Evolutionary conservation across 1,140 invertebrate genomes (phyloP), one percentile per base, ranked within the genome.

Genomic region (Dreissena rostriformis): DNA sequence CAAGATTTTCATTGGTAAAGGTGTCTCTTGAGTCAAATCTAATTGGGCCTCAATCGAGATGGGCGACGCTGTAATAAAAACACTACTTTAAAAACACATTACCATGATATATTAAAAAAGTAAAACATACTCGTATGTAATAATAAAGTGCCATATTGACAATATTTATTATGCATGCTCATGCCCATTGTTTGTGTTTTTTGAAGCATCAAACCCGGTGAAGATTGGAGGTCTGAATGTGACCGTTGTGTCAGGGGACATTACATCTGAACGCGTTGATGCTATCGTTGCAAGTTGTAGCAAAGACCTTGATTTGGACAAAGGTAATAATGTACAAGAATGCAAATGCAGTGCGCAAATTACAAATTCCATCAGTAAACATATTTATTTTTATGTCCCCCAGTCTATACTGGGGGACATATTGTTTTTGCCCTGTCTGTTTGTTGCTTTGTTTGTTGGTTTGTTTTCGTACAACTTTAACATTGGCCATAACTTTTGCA

Each of bases 201-300:
- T 24, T 52, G 39, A 8, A 77, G 75, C 63, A 4, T n/a, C n/a
- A 39, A 39, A 39, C 8, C 39, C 39, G 39, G 39, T 39, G 8
- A 2, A 39, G 28, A 55, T 79, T 11, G 77, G 77, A 11, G 24
- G 26, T 57, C 12, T 70, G 8, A 79, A 73, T 24, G 15, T 81
- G 0, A 17, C 26, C 2, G 52, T 81, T 7, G 29, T 28, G 49
- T 7, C 52, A 17, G 79, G 79, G 26, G 79, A 81, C 28, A 73
- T 81, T 12, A 81, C 79, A 19, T 68, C 71, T 12, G 57, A 63
- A 1, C 10, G 4, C 1, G 52, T 55, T 39, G 79, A 81, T 53
- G 79, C 70, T 15, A 73, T 81, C 49, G 79, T 81, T 24, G 77
- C 77, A 57, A 79, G 77, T 28, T 70, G 77, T 57, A 79, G 70